Evolutionary conservation across 2,797 vertebrate species (phyloP), one percentile per base, ranked within the genome.

Genomic region (Darevskia nairensis): DNA sequence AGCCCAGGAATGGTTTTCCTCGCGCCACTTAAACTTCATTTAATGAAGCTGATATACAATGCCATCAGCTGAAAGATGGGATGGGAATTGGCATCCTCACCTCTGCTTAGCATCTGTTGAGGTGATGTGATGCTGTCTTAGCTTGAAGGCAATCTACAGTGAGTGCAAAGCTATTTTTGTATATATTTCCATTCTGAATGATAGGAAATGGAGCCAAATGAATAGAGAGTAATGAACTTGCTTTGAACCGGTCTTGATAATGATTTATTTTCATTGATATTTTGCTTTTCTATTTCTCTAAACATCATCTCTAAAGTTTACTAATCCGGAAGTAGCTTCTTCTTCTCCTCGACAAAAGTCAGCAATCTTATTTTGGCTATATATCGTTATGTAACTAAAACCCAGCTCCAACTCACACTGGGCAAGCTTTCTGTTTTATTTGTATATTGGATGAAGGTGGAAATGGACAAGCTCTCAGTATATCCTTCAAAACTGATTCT

Each of bases 11-110:
- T 93, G 92, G 92, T 90, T 94, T 94, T 94, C 89, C 92, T 92
- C 0, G 1, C 0, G 79, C 93, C 90, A 86, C 92, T 95, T 95
- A 94, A 94, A 94, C 94, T 95, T 94, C 91, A 93, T 93, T 94
- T 94, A 94, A 95, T 95, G 94, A 94, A 94, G 92, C 94, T 94
- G 95, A 95, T 93, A 94, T 92, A 93, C 94, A 92, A 91, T 80
- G 90, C 92, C 86, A 92, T 93, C 94, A 94, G 91, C 93, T 95
- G 92, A 94, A 90, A 95, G 92, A 92, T 88, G 93, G 11, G 92
- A 86, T 88, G 88, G 91, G 92, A 93, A 92, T 91, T 93, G 89
- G 92, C 88, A 89, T 90, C 90, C 79, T 76, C 41, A 41, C 90
- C 88, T 94, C 86, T 76, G 93, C 80, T 80, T 88, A 93, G 91